These are phyloP conservation scores for Ammodytes marinus DNA, from an alignment of 2,113 vertebrate species.

Conservation along the genomic window DNA sequence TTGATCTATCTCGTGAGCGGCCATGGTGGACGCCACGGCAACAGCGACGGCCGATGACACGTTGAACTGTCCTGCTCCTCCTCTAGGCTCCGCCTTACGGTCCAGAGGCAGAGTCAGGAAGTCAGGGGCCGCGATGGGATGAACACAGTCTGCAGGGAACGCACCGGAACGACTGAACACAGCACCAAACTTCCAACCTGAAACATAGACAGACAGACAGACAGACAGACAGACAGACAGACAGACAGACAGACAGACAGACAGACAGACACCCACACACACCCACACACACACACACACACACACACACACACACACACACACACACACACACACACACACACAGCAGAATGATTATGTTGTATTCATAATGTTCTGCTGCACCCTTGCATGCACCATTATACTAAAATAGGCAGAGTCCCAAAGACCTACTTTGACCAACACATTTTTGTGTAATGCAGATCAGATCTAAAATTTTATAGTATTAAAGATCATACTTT, in stretches of 20 bases:
- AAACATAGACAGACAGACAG: slow-evolving; percentile 7
- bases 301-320: neutral
- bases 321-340: neutral
- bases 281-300: neutral
- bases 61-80: slow-evolving; percentile 88
- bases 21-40: slow-evolving; percentile 89
- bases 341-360: too few relatives aligned
- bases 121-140: slow-evolving; percentile 90
- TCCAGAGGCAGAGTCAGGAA: slow-evolving; percentile 90
- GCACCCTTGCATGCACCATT: neutral
- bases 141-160: slow-evolving; percentile 91
- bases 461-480: neutral
- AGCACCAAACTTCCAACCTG: slow-evolving; percentile 97
- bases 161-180: slow-evolving; percentile 89
- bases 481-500: neutral
- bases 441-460: neutral
- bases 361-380: neutral
- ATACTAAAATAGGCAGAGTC: too few relatives aligned
- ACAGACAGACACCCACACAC: neutral
- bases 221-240: neutral
- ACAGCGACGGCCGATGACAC: slow-evolving; percentile 87
- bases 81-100: slow-evolving; percentile 86
- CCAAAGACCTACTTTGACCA: too few relatives aligned
- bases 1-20: slow-evolving; percentile 91
- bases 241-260: slow-evolving; percentile 4